Conservation (phyloP, 1,140 invertebrate species). For the Schlechtendalia chinensis region DNA sequence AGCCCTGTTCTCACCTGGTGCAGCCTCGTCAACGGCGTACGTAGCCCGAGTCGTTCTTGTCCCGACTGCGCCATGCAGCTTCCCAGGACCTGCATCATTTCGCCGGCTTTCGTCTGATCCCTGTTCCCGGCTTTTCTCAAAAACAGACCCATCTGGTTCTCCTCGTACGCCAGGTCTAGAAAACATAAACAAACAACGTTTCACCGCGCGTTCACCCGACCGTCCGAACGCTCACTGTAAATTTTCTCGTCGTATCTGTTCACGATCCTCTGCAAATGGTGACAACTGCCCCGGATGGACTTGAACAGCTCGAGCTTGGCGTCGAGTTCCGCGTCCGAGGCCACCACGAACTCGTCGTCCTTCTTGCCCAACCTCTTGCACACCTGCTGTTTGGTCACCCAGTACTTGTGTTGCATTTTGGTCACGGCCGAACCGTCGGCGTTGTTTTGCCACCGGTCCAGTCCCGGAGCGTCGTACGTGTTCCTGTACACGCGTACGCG, state of each 20-base stretch:
- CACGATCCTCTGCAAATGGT: constrained; percentile 83
- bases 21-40: constrained; percentile 82
- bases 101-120: constrained; percentile 82
- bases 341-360: constrained; percentile 94
- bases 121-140: constrained; percentile 91
- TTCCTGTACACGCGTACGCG: background rate
- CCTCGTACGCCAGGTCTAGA: constrained; percentile 84
- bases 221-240: constrained; percentile 65
- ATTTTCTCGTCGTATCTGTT: constrained; percentile 92
- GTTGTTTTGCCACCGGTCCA: constrained; percentile 36
- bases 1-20: constrained; percentile 71
- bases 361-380: constrained; percentile 93
- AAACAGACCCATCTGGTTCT: constrained; percentile 92
- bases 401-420: constrained; percentile 94
- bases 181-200: constrained; percentile 50
- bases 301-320: constrained; percentile 95
- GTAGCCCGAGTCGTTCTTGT: constrained; percentile 84
- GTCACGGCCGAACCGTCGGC: constrained; percentile 61
- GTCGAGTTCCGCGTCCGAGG: constrained; percentile 95
- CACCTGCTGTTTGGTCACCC: constrained; percentile 96
- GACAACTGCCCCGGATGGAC: constrained; percentile 90
- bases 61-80: constrained; percentile 93
- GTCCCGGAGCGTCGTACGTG: constrained; percentile 28
- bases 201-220: too few relatives aligned
- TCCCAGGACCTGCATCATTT: constrained; percentile 90